These are phyloP conservation scores for Augiades crinisus DNA, from an alignment of 2,888 invertebrate genomes.

Conservation along the genomic window DNA sequence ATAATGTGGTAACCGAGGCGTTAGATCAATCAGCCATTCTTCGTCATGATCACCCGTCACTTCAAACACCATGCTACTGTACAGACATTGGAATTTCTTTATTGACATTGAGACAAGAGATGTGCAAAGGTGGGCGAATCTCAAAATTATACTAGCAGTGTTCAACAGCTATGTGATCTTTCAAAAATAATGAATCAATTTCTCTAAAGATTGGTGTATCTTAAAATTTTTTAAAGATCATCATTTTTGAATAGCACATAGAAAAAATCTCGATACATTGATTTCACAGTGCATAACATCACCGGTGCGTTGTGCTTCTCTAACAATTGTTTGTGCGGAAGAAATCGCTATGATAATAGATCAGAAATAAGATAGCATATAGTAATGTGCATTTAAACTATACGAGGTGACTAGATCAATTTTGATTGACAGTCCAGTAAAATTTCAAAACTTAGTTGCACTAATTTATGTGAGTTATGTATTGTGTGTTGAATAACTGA, in stretches of 20 bases:
- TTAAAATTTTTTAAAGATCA: slow-evolving; percentile 45
- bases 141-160: slow-evolving; percentile 37
- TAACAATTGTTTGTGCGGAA: slow-evolving; percentile 58
- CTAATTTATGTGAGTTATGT: slow-evolving; percentile 1
- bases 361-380: slow-evolving; percentile 44
- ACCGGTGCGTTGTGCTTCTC: slow-evolving; percentile 63
- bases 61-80: slow-evolving; percentile 73
- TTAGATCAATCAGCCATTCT: slow-evolving; percentile 70
- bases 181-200: slow-evolving; percentile 46
- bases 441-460: slow-evolving; percentile 20
- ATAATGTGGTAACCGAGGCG: slow-evolving; percentile 65
- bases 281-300: slow-evolving; percentile 51
- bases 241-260: slow-evolving; percentile 47
- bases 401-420: slow-evolving; percentile 40
- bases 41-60: slow-evolving; percentile 52
- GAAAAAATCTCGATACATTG: slow-evolving; percentile 47
- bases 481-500: background rate
- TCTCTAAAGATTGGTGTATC: slow-evolving; percentile 5
- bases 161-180: slow-evolving; percentile 36
- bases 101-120: slow-evolving; percentile 42
- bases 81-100: slow-evolving; percentile 71
- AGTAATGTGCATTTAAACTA: slow-evolving; percentile 61
- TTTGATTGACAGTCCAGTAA: slow-evolving; percentile 21
- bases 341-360: slow-evolving; percentile 44
- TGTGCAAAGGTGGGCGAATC: slow-evolving; percentile 49